Evolutionary conservation across 2,797 vertebrate genomes (phyloP).

Genomic region (Propithecus perrieri): DNA sequence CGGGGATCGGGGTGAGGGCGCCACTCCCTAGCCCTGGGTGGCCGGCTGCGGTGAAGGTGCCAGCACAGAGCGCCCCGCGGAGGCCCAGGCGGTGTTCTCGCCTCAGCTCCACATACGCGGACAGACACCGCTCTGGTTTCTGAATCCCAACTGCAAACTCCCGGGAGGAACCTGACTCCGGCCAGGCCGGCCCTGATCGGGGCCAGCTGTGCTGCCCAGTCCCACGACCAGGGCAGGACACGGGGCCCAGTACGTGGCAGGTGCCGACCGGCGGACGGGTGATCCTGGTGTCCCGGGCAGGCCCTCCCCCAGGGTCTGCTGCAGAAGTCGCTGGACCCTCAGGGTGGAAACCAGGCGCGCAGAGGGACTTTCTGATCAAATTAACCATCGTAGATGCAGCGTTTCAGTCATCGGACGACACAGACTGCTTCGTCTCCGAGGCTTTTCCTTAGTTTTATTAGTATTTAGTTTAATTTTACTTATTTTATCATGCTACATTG

Average conservation of each 20-base stretch:
- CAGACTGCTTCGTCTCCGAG: neutral
- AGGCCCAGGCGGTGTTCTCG: neutral
- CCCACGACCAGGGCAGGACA: neutral
- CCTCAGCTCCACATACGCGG: fast-evolving
- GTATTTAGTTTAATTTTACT: neutral
- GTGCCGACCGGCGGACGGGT: fast-evolving
- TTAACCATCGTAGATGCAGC: fast-evolving
- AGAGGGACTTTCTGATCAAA: neutral
- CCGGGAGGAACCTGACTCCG: fast-evolving
- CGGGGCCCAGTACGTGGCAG: fast-evolving
- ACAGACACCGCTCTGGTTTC: fast-evolving
- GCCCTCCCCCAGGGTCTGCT: neutral
- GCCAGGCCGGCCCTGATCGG: fast-evolving
- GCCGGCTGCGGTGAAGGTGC: too few relatives aligned
- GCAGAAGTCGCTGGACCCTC: neutral
- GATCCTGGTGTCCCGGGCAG: fast-evolving
- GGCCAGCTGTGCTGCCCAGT: fast-evolving
- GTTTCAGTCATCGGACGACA: neutral
- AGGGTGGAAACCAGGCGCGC: neutral
- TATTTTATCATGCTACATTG: neutral
- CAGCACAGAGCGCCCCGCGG: neutral
- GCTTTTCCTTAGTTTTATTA: too few relatives aligned
- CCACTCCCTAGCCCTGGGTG: too few relatives aligned
- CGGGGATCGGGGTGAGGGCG: neutral
- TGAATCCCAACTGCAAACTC: neutral